A percentile compares a stretch with the other conserved stretches of the same genome.
Conservation (phyloP, 2,888 invertebrate species). For the Hirtodrosophila cameraria region DNA sequence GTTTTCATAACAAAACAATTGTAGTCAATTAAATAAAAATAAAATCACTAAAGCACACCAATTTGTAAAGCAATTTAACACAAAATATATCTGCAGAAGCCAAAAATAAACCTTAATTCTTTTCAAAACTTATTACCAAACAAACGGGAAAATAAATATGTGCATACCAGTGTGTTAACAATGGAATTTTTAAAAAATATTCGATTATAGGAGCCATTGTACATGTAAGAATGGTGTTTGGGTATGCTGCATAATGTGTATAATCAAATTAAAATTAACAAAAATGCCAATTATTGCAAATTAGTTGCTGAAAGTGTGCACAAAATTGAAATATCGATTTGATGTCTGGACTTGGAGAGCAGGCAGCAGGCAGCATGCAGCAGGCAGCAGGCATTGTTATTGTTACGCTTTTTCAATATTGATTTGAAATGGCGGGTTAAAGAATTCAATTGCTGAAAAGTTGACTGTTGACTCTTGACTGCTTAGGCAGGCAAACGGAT, state of each 20-base stretch:
- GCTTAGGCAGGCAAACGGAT: constrained; percentile 70
- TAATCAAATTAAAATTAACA: constrained; percentile 76
- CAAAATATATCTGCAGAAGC: not conserved
- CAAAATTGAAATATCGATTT: constrained; percentile 68
- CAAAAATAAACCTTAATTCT: not conserved
- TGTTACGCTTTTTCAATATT: constrained; percentile 18
- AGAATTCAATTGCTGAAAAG: constrained; percentile 37
- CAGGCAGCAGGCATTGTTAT: not conserved
- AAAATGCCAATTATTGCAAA: constrained; percentile 72
- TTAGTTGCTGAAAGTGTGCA: constrained; percentile 65
- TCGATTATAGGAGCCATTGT: constrained; percentile 35
- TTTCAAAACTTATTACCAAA: not conserved
- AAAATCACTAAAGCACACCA: not conserved
- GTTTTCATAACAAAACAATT: too few species aligned
- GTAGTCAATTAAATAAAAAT: not conserved
- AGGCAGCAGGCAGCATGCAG: not conserved
- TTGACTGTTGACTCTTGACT: constrained; percentile 54
- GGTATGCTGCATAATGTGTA: constrained; percentile 43
- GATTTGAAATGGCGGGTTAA: constrained; percentile 9
- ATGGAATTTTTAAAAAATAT: constrained; percentile 21
- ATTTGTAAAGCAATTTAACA: not conserved
- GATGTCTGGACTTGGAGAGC: constrained; percentile 1
- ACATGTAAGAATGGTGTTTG: not conserved
- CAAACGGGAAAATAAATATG: not conserved
- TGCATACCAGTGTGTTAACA: constrained; percentile 3